phyloP scores from a whole-genome alignment of 2,888 invertebrate genomes.

The Chromoteleia sp. region DNA sequence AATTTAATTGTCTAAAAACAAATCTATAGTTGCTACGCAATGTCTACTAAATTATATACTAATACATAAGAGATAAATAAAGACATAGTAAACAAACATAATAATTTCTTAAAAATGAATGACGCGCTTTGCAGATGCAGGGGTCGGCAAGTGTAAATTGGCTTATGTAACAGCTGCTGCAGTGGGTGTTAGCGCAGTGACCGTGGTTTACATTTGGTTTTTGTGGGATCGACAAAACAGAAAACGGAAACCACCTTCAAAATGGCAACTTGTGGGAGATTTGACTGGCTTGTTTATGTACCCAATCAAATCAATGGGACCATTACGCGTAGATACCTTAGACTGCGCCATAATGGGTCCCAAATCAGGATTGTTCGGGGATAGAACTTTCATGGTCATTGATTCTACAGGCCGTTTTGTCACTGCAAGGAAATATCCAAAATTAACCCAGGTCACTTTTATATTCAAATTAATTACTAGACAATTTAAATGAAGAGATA shows the following conservation, averaged over 20 bases:
- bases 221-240: not conserved
- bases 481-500: too few species aligned
- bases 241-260: conserved; percentile 12
- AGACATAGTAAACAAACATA: too few species aligned
- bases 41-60: too few species aligned
- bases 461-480: not conserved
- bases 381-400: conserved; percentile 36
- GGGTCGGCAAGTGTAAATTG: conserved; percentile 20
- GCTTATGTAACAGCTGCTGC: conserved; percentile 37
- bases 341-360: conserved; percentile 27
- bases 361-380: conserved; percentile 4
- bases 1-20: too few species aligned
- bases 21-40: too few species aligned
- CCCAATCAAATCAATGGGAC: conserved; percentile 47
- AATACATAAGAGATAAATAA: too few species aligned
- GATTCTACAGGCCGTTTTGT: conserved; percentile 8
- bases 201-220: conserved; percentile 24
- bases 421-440: conserved; percentile 19
- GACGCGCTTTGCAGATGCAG: conserved; percentile 45
- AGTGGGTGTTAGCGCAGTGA: conserved; percentile 25
- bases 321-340: conserved; percentile 7
- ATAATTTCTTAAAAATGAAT: too few species aligned
- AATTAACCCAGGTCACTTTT: conserved; percentile 14
- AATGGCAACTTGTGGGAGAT: conserved; percentile 31
- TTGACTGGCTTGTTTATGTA: conserved; percentile 13